phyloP scores from a whole-genome alignment of 2,888 invertebrate genomes.

The Tanytarsus gracilentus region DNA sequence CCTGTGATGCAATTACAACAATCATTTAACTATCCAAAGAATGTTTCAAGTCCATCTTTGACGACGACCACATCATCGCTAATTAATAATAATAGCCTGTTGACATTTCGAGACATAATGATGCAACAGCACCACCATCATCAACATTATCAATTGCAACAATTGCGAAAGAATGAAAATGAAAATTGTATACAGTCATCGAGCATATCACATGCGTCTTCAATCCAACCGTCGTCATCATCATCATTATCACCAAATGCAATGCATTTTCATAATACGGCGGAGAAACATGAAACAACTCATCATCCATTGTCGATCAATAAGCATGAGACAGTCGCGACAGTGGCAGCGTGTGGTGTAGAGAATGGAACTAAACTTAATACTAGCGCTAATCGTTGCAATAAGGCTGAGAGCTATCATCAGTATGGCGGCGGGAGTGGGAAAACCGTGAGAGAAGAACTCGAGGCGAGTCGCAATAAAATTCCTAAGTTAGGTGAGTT shows the following conservation, averaged over 20 bases:
- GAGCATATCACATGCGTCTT: conserved; percentile 15
- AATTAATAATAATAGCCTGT: conserved; percentile 29
- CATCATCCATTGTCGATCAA: conserved; percentile 13
- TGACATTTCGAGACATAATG: conserved; percentile 29
- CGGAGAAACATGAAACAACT: conserved; percentile 18
- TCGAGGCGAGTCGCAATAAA: conserved; percentile 23
- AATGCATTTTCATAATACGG: neutral
- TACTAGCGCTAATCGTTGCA: conserved; percentile 12
- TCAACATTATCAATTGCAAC: conserved; percentile 1
- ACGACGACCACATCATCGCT: conserved; percentile 21
- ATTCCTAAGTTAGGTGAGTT: conserved; percentile 20
- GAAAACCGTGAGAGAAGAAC: conserved; percentile 20
- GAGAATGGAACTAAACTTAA: conserved; percentile 13
- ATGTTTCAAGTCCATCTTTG: conserved; percentile 27
- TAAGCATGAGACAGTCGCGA: conserved; percentile 10
- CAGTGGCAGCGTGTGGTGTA: too few species aligned
- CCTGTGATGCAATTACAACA: conserved; percentile 27
- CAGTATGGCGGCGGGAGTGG: neutral
- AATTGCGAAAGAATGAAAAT: neutral
- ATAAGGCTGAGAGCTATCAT: conserved; percentile 13
- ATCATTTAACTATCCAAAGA: conserved; percentile 21
- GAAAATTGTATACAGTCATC: neutral
- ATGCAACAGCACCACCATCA: conserved; percentile 21
- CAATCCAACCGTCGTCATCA: conserved; percentile 16
- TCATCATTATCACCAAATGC: conserved; percentile 23